A percentile compares a stretch with the other conserved stretches of the same genome.
phyloP scores from a whole-genome alignment of 2,113 vertebrate species.

The Epinephelus lanceolatus region DNA sequence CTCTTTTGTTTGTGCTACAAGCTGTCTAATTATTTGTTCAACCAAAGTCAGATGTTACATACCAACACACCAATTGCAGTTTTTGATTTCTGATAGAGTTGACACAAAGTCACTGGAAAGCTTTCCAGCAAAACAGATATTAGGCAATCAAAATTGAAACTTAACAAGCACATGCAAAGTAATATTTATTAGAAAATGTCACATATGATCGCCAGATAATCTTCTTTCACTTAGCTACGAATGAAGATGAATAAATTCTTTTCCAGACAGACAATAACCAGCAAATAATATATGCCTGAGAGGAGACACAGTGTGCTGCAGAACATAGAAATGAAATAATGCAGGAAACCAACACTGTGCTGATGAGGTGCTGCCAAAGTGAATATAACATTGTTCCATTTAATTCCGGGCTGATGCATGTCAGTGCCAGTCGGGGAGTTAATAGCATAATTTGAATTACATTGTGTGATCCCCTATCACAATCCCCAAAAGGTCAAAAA shows the following conservation, averaged over 20 bases:
- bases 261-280: not conserved
- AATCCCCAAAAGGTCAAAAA: slow-evolving; percentile 18
- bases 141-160: not conserved
- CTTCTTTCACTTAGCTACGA: not conserved
- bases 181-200: not conserved
- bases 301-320: not conserved
- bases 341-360: slow-evolving; percentile 1
- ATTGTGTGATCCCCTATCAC: slow-evolving; percentile 27
- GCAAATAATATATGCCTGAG: not conserved
- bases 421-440: slow-evolving; percentile 14
- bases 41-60: not conserved
- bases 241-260: not conserved
- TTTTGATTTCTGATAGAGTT: not conserved
- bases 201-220: slow-evolving; percentile 1
- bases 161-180: not conserved
- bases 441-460: slow-evolving; percentile 45
- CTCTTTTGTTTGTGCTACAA: no score
- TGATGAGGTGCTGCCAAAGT: slow-evolving; percentile 31
- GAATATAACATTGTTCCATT: slow-evolving; percentile 40
- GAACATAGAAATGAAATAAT: slow-evolving; percentile 13
- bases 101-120: not conserved
- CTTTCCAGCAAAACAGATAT: not conserved
- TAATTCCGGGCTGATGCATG: slow-evolving; percentile 31
- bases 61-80: not conserved
- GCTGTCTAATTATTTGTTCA: not conserved